These are phyloP conservation scores for Leucophora obtusa DNA, from an alignment of 2,888 invertebrate species.

Conservation along the genomic window DNA sequence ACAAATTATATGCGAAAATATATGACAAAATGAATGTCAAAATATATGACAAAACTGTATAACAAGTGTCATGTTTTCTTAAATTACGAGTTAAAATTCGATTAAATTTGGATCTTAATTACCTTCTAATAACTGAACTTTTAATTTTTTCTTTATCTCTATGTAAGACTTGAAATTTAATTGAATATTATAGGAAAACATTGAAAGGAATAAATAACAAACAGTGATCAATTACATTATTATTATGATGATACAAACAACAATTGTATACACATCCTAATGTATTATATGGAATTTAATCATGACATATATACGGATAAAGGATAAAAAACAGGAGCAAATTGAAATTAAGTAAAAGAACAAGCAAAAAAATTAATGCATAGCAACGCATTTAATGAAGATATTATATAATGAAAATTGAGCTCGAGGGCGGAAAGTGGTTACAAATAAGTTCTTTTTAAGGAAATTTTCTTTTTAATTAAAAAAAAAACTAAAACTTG, in stretches of 20 bases:
- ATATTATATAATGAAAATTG: constrained; percentile 17
- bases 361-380: constrained; percentile 10
- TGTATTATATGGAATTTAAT: background rate
- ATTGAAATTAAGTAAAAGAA: background rate
- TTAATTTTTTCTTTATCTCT: no score
- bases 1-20: no score
- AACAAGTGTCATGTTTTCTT: no score
- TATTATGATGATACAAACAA: background rate
- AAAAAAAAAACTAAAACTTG: background rate
- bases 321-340: background rate
- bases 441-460: no score
- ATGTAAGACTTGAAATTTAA: background rate
- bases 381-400: constrained; percentile 36
- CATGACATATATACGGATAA: no score
- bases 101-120: no score
- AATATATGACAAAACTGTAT: no score
- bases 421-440: background rate
- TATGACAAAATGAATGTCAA: no score
- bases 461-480: background rate
- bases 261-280: background rate
- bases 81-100: no score
- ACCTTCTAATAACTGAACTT: no score
- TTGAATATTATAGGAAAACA: background rate
- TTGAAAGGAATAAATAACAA: background rate
- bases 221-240: background rate